These are phyloP conservation scores for Parapsyche elsis DNA, from an alignment of 1,140 invertebrate species.

Conservation along the genomic window DNA sequence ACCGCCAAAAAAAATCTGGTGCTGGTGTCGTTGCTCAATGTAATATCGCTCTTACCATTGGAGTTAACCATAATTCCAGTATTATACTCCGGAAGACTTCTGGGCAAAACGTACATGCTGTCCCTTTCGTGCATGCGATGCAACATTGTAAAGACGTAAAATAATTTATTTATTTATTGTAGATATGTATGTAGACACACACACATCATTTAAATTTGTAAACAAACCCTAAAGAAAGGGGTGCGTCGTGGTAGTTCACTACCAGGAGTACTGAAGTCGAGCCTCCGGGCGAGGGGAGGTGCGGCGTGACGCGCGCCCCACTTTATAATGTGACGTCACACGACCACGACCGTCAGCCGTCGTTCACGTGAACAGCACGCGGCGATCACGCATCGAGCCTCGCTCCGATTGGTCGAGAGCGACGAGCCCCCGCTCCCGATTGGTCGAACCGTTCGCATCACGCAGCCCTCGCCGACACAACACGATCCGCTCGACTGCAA, in stretches of 20 bases:
- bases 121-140: too few species aligned
- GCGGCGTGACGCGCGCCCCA: conserved; percentile 60
- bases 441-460: conserved; percentile 57
- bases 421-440: conserved; percentile 62
- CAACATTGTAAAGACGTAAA: too few species aligned
- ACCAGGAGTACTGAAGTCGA: conserved; percentile 42
- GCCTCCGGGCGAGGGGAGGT: conserved; percentile 60
- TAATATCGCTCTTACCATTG: not conserved
- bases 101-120: too few species aligned
- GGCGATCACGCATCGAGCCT: conserved; percentile 66
- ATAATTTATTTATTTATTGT: not conserved
- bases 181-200: too few species aligned
- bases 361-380: conserved; percentile 71
- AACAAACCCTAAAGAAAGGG: not conserved
- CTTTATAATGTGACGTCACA: conserved; percentile 64
- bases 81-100: not conserved
- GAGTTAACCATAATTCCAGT: not conserved
- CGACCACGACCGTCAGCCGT: conserved; percentile 56
- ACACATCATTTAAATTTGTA: not conserved
- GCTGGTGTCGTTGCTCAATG: not conserved
- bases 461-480: conserved; percentile 57
- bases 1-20: too few species aligned
- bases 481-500: conserved; percentile 46
- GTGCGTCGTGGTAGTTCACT: not conserved
- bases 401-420: conserved; percentile 62